phyloP scores from a whole-genome alignment of 2,113 vertebrate genomes.

The Gymnarchus niloticus region DNA sequence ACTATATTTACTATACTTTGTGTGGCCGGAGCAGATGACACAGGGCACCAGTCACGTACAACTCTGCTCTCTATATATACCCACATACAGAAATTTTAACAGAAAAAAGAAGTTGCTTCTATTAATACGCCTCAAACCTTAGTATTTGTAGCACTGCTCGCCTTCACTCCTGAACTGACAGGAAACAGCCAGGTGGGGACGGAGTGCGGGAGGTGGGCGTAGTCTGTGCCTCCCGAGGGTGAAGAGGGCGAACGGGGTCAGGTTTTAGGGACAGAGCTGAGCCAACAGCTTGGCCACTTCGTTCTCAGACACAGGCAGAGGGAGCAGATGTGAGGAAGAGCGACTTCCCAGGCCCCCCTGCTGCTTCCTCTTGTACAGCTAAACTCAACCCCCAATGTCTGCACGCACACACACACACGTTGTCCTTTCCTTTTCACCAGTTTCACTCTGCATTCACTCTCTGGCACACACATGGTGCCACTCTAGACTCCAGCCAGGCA shows the following conservation, averaged over 20 bases:
- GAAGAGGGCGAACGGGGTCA: background rate
- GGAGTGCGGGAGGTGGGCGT: background rate
- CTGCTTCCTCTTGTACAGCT: background rate
- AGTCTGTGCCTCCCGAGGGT: background rate
- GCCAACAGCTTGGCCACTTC: background rate
- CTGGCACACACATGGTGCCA: background rate
- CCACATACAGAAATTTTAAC: no score
- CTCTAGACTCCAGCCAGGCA: background rate
- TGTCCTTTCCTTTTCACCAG: background rate
- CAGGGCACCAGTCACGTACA: background rate
- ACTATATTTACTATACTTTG: constrained; percentile 8
- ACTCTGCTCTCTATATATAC: background rate
- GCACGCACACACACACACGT: background rate
- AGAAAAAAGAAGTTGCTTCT: background rate
- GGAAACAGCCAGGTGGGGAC: background rate
- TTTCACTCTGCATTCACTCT: background rate
- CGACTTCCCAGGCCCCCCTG: background rate
- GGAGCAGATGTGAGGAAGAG: background rate
- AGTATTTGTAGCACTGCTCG: background rate
- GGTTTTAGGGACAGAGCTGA: background rate
- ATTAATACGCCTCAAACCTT: background rate
- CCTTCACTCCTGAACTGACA: background rate
- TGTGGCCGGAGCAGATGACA: background rate
- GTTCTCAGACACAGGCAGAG: background rate
- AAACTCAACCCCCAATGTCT: background rate